phyloP scores from a whole-genome alignment of 2,113 vertebrate species.

The Dasyurus viverrinus region DNA sequence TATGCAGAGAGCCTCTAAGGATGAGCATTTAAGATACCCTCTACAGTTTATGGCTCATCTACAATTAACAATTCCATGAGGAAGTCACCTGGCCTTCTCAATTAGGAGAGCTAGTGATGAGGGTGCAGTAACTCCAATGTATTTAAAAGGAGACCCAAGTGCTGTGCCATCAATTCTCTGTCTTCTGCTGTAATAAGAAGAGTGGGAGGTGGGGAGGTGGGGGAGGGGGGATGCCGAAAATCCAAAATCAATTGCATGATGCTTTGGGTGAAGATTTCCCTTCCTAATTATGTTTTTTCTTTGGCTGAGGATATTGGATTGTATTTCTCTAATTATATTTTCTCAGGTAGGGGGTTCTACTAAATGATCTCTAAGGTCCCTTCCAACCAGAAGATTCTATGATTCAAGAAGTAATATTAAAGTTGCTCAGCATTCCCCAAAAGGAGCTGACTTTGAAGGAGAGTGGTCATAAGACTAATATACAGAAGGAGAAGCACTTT shows the following conservation, averaged over 20 bases:
- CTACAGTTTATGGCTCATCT: conserved; percentile 49
- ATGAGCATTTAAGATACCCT: conserved; percentile 56
- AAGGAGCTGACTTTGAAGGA: background rate
- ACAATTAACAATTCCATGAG: conserved; percentile 64
- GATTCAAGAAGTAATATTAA: conserved; percentile 15
- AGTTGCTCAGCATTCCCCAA: background rate
- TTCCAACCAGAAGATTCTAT: background rate
- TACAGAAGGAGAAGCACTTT: background rate
- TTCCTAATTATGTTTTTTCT: conserved; percentile 32
- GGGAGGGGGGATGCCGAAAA: background rate
- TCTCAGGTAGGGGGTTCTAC: background rate
- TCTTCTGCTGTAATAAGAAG: background rate
- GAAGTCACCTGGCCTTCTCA: conserved; percentile 66
- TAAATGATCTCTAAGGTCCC: background rate
- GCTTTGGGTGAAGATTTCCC: background rate
- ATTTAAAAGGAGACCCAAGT: background rate
- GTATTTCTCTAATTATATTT: background rate
- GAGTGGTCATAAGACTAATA: background rate
- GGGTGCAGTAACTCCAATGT: background rate
- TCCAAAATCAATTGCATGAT: conserved; percentile 23
- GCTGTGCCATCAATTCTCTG: background rate
- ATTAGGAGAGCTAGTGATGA: conserved; percentile 52
- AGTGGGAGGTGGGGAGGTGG: background rate
- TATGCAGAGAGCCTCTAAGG: conserved; percentile 57
- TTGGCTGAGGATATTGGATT: background rate